Evolutionary conservation across 2,888 invertebrate species (phyloP).

Genomic region (Alentia gelatinosa): DNA sequence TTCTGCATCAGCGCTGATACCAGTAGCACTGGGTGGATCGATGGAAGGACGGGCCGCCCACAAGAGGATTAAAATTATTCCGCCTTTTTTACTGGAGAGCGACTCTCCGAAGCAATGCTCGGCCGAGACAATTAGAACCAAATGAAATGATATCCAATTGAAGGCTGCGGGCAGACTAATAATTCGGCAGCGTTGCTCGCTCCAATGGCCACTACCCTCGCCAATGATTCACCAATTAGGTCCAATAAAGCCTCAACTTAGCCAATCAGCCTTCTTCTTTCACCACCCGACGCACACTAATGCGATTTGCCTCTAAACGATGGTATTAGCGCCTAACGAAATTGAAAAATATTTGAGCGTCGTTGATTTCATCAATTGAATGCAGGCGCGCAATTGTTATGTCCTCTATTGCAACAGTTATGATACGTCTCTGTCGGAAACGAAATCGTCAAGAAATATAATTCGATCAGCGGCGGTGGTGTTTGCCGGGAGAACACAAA

Average conservation of each 20-base stretch:
- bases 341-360: slow-evolving; percentile 57
- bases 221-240: slow-evolving; percentile 47
- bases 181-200: neutral
- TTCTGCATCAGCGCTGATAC: too few relatives aligned
- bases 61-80: neutral
- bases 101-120: slow-evolving; percentile 3
- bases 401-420: slow-evolving; percentile 50
- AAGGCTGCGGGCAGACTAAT: neutral
- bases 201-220: neutral
- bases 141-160: slow-evolving; percentile 50
- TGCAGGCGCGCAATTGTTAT: slow-evolving; percentile 48
- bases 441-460: slow-evolving; percentile 30
- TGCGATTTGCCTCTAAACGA: slow-evolving; percentile 48
- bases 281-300: slow-evolving; percentile 11
- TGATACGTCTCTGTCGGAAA: slow-evolving; percentile 50
- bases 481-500: slow-evolving; percentile 53
- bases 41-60: too few relatives aligned
- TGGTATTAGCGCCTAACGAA: slow-evolving; percentile 51
- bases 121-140: slow-evolving; percentile 13
- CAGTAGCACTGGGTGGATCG: neutral
- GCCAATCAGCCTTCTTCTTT: slow-evolving; percentile 46
- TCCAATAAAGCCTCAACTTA: neutral
- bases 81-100: neutral
- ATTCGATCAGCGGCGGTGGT: slow-evolving; percentile 42
- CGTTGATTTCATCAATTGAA: slow-evolving; percentile 56